A percentile compares a stretch with the other conserved stretches of the same genome.
These are phyloP conservation scores for Delichon dasypus DNA, from an alignment of 2,797 vertebrate genomes.

Conservation along the genomic window DNA sequence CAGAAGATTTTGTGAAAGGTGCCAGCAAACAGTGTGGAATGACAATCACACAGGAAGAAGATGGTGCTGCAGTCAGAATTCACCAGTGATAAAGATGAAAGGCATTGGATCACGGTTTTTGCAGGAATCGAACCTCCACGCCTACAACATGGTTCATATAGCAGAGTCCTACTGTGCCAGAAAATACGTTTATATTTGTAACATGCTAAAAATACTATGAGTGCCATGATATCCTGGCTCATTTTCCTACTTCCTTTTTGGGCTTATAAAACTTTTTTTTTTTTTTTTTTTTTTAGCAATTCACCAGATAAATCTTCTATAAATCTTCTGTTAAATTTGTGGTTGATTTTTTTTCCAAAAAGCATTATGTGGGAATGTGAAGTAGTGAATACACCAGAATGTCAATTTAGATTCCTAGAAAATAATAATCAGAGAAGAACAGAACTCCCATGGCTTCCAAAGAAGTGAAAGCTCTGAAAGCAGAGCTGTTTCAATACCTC, in stretches of 20 bases:
- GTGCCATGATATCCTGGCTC: not conserved
- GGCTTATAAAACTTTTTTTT: not conserved
- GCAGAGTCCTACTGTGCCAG: not conserved
- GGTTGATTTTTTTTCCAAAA: not conserved
- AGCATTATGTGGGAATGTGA: not conserved
- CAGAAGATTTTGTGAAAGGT: not conserved
- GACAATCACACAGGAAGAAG: not conserved
- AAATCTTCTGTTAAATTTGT: not conserved
- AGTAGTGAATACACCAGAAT: not conserved
- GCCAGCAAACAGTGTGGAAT: not conserved
- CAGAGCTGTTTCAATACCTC: not conserved
- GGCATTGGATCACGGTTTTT: not conserved
- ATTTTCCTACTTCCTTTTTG: not conserved
- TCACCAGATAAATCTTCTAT: not conserved
- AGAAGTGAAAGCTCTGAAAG: not conserved
- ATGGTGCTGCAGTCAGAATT: not conserved
- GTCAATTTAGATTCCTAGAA: not conserved
- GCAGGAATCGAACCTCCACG: not conserved
- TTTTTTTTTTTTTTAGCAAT: not conserved
- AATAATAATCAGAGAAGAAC: not conserved
- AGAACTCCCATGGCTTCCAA: not conserved
- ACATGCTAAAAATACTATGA: not conserved
- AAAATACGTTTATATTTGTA: not conserved
- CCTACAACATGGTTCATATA: not conserved
- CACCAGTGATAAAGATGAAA: not conserved